Base-by-base conservation (phyloP, 2,797 vertebrate species). In the Anisognathus igniventris region DNA sequence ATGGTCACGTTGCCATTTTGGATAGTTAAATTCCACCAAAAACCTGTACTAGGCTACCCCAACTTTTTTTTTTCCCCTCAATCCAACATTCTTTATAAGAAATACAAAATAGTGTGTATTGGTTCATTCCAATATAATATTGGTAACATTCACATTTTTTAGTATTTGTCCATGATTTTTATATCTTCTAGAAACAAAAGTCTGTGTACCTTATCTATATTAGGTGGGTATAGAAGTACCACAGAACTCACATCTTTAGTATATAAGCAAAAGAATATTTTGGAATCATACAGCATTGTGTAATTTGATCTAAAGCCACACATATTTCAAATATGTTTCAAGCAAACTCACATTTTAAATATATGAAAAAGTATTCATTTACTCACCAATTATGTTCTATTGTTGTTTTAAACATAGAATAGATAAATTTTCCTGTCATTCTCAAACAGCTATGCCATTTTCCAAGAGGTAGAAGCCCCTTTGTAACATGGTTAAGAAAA, bases 311-410 rank as follows among this genome's bases (percentile, higher is more conserved):
- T 72, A 74, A 40, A 76, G 3, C 5, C 33, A 60, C 10, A 27
- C 2, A 12, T 47, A 47, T 47, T 83, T 82, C 20, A 66, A 71
- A 58, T 23, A 62, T 4, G 7, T 40, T 83, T 75, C 6, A 25
- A 70, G 12, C 3, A 58, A 72, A 30, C 1, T 1, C 2, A 5
- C 1, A 1, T 61, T 68, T 27, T n/a, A 56, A 25, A 37, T 25
- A 25, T 39, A 24, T 13, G 4, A 23, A 57, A 66, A 71, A 8
- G 1, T 57, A 78, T 56, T 67, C 0, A 5, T 67, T 87, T 33
- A 4, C 6, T 10, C 3, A 9, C 4, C 21, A 72, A 4, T 48
- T 71, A 62, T 33, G 11, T 58, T 88, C 25, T 27, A 15, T 2
- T 37, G 10, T 16, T 60, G 6, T n/a, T 88, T 92, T 20, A 58